A percentile compares a stretch with the other conserved stretches of the same genome.
These are phyloP conservation scores for Chelonus insularis DNA, from an alignment of 1,140 invertebrate genomes.

Conservation along the genomic window DNA sequence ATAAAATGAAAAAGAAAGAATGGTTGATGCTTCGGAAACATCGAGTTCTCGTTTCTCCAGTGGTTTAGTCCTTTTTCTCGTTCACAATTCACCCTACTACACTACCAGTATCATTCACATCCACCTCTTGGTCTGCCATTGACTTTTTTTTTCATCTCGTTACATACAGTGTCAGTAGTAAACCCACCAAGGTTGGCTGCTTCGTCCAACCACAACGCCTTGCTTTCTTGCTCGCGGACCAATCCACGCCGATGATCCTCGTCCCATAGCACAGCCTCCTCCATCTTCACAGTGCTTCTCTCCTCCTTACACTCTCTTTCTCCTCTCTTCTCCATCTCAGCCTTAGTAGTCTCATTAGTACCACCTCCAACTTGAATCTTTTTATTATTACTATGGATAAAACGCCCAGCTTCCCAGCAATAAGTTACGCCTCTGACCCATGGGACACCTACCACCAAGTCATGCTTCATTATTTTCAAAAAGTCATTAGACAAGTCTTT, in stretches of 20 bases:
- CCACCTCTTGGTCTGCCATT: background rate
- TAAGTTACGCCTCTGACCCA: constrained; percentile 28
- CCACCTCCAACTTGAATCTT: constrained; percentile 41
- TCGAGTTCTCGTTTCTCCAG: background rate
- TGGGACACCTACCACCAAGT: constrained; percentile 14
- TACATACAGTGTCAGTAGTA: constrained; percentile 26
- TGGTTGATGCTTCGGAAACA: no score
- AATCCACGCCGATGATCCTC: constrained; percentile 52
- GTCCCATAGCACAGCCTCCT: constrained; percentile 50
- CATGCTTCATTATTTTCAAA: constrained; percentile 34
- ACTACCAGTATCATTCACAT: background rate
- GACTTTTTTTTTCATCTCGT: constrained; percentile 43
- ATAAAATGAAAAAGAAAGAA: no score
- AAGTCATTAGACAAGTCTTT: constrained; percentile 32
- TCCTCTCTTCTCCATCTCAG: constrained; percentile 13
- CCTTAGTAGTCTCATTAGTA: constrained; percentile 52
- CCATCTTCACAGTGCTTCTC: constrained; percentile 22
- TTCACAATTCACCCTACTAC: background rate
- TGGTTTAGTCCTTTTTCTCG: background rate
- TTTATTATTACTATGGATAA: constrained; percentile 28
- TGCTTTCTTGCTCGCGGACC: constrained; percentile 42
- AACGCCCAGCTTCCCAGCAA: background rate
- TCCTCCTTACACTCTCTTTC: constrained; percentile 22
- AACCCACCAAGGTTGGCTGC: constrained; percentile 17
- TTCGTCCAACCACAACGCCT: constrained; percentile 48